Base-by-base conservation (phyloP, 2,888 invertebrate genomes). In the Trichacis sp. region DNA sequence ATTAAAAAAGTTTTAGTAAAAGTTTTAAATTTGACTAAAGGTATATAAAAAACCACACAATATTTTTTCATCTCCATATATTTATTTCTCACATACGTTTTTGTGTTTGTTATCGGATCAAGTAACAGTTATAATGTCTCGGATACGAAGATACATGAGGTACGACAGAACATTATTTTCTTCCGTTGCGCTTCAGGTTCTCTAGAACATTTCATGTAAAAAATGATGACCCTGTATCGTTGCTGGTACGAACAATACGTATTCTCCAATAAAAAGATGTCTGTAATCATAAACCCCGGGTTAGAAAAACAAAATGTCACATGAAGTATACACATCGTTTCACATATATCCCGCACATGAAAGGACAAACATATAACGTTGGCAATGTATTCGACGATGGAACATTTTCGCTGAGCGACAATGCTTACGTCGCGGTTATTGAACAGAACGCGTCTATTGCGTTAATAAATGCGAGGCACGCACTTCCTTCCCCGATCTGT, bases 151-250 rank as follows among this genome's bases (percentile, higher is more conserved):
- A 49, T 52, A 20, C 36, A 64, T 24, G n/a, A 48, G 42, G 51
- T 64, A 58, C 40, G 54, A 58, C 51, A 38, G 19, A 55, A 55
- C 46, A 49, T 56, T 50, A n/a, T n/a, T 19, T 36, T n/a, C 29
- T 45, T 56, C 45, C 54, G 24, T 36, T 47, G 29, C 38, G 52
- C 47, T 45, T 47, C 33, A 12, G 42, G 45, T 49, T 54, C 33
- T 49, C n/a, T 24, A 40, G n/a, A n/a, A 48, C 54, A 45, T 18
- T 54, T 55, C 9, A 9, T 15, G 45, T 58, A 36, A 52, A 58
- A 58, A 66, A 46, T 49, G 19, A 43, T 62, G 65, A 66, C 66
- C 66, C 66, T 66, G 66, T 64, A 60, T 66, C 51, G 46, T 62
- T 56, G 47, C 42, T 47, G 48, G 19, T 58, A 24, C 42, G 54